Percentiles rank a stretch among this genome's conserved stretches.
Conservation (phyloP, 2,797 vertebrate species). For the Holocentrus rufus region DNA sequence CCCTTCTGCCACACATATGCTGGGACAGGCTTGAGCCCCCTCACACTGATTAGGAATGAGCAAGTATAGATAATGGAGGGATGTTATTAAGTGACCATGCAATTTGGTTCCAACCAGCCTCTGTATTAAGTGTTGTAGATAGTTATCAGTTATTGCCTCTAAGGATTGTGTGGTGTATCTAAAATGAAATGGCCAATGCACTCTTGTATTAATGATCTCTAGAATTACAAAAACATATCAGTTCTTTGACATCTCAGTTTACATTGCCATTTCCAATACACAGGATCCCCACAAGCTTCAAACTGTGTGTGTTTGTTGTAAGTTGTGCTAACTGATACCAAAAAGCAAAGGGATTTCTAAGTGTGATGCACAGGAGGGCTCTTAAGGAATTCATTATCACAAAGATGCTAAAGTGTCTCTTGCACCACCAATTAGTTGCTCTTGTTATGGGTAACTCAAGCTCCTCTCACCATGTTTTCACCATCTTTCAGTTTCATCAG, state of each 20-base stretch:
- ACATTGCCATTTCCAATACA: no score
- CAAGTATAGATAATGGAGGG: no score
- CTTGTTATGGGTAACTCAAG: slow-evolving; percentile 14
- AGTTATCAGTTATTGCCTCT: not conserved
- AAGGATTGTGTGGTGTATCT: not conserved
- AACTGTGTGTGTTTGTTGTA: not conserved
- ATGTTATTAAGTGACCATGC: no score
- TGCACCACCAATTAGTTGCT: not conserved
- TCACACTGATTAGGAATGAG: no score
- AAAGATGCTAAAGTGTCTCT: not conserved
- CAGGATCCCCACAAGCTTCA: not conserved
- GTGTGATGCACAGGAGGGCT: no score
- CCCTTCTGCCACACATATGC: no score
- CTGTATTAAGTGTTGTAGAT: not conserved
- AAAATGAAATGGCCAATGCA: not conserved
- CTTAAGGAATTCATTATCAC: not conserved
- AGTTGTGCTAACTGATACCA: not conserved
- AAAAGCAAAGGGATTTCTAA: not conserved
- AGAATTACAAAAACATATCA: not conserved
- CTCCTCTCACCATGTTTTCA: slow-evolving; percentile 78
- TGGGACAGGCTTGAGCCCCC: no score
- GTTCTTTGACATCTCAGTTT: not conserved
- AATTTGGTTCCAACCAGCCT: not conserved
- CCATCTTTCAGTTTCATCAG: slow-evolving; percentile 83
- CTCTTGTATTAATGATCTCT: not conserved